Base-by-base conservation (phyloP, 1,140 invertebrate genomes). In the Aplysia californica region DNA sequence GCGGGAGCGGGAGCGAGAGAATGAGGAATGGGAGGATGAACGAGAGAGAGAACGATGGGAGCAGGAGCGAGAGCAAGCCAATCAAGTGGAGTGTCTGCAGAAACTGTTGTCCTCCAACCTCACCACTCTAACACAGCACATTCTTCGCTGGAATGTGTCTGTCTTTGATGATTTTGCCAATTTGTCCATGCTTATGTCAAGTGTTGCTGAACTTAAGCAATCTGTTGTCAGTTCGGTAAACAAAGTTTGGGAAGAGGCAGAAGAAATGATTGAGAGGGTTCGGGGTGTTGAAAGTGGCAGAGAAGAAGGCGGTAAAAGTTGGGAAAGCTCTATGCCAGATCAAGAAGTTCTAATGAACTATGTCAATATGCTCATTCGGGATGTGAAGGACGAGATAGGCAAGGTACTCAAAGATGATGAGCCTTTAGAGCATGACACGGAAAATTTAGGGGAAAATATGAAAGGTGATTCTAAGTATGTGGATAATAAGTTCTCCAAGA, bases 101-200 rank as follows among this genome's bases (percentile, higher is more conserved):
- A 74, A 65, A 26, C 56, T 75, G 1, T 31, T 75, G 61, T 41
- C 72, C 33, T 26, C 72, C 31, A 75, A 75, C 36, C 3, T 75
- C 5, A 75, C 72, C 26, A 65, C 59, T 44, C 41, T 75, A 20
- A 75, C 59, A 0, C 59, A 55, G 33, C 72, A 65, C 39, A 36
- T 75, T 44, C 18, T 31, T 15, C 39, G 35, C 6, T 75, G 72
- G 72, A 75, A 75, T 75, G 39, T 75, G 5, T 65, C 72, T 5
- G 61, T 66, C 4, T 66, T 66, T 75, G 72, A 75, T 75, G 72
- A 75, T 41, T 75, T 75, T 75, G 72, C 61, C 35, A 75, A 75
- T 35, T 36, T 75, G 33, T 75, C 72, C 10, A 31, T 75, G n/a
- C 41, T 75, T n/a, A n/a, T 75, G 35, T 75, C 72, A 29, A 50